phyloP scores from a whole-genome alignment of 2,888 invertebrate genomes.

The Mythimna albipuncta region DNA sequence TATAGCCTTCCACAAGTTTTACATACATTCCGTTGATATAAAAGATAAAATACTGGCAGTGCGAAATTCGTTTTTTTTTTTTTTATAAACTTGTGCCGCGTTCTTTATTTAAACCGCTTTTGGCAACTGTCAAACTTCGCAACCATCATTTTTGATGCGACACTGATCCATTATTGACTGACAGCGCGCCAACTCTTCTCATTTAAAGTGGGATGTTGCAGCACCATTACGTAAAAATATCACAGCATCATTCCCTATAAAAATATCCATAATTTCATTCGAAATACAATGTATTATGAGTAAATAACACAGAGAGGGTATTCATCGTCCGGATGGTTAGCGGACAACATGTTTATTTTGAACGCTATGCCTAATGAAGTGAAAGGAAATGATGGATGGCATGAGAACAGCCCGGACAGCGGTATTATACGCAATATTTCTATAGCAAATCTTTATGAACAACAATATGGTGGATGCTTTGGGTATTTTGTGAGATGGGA shows the following conservation, averaged over 20 bases:
- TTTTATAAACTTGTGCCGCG: conserved; percentile 12
- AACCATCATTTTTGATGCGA: conserved; percentile 26
- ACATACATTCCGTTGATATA: conserved; percentile 44
- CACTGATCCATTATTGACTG: conserved; percentile 24
- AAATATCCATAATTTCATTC: conserved; percentile 46
- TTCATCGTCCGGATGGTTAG: conserved; percentile 69
- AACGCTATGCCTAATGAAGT: conserved; percentile 86
- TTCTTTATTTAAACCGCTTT: conserved; percentile 25
- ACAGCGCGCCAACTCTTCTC: conserved; percentile 12
- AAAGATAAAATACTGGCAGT: conserved; percentile 35
- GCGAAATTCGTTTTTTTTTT: conserved; percentile 18
- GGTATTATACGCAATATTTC: conserved; percentile 74
- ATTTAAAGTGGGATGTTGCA: not conserved
- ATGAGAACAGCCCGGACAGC: conserved; percentile 71
- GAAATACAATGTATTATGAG: conserved; percentile 44
- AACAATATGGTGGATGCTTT: conserved; percentile 62
- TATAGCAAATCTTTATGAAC: conserved; percentile 68
- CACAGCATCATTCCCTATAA: conserved; percentile 19
- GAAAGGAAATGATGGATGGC: conserved; percentile 87
- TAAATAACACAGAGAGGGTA: conserved; percentile 62
- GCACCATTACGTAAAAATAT: conserved; percentile 13
- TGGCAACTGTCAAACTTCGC: conserved; percentile 28
- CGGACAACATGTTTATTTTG: conserved; percentile 80
- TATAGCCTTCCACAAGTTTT: conserved; percentile 63
- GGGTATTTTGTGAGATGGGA: conserved; percentile 4